Percentiles rank a stretch among this genome's conserved stretches.
These are phyloP conservation scores for Hirundichthys speculiger DNA, from an alignment of 2,113 vertebrate species.

Conservation along the genomic window DNA sequence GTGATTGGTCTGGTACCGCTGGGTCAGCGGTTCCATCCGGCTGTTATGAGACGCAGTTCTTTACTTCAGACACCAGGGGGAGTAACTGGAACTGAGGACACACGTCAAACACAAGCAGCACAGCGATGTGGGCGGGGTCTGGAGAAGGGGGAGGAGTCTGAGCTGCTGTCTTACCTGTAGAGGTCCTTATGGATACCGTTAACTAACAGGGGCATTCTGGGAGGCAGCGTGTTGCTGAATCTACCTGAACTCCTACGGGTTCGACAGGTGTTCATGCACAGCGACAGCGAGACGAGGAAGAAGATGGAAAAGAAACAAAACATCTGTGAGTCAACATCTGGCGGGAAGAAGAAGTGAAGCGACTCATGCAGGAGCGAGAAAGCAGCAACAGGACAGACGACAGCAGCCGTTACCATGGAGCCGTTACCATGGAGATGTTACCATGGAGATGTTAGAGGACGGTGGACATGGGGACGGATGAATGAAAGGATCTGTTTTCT, in stretches of 20 bases:
- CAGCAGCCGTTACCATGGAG: too few relatives aligned
- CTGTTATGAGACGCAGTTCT: too few relatives aligned
- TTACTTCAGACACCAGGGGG: too few relatives aligned
- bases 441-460: conserved; percentile 52
- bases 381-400: too few relatives aligned
- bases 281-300: conserved; percentile 48
- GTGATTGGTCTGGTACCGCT: too few relatives aligned
- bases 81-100: too few relatives aligned
- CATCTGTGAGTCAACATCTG: conserved; percentile 43
- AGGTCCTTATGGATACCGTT: conserved; percentile 90
- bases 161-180: conserved; percentile 96
- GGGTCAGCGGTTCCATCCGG: too few relatives aligned
- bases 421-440: too few relatives aligned
- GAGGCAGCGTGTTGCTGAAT: conserved; percentile 90
- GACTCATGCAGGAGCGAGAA: conserved; percentile 32
- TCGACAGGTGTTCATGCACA: conserved; percentile 66
- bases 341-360: conserved; percentile 25
- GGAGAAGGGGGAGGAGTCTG: too few relatives aligned
- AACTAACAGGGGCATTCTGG: conserved; percentile 94
- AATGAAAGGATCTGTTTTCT: too few relatives aligned
- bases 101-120: conserved; percentile 54
- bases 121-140: conserved; percentile 5
- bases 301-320: conserved; percentile 48
- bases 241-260: conserved; percentile 86
- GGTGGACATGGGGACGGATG: conserved; percentile 53